Evolutionary conservation across 2,797 vertebrate species (phyloP).

Genomic region (Euthynnus affinis): DNA sequence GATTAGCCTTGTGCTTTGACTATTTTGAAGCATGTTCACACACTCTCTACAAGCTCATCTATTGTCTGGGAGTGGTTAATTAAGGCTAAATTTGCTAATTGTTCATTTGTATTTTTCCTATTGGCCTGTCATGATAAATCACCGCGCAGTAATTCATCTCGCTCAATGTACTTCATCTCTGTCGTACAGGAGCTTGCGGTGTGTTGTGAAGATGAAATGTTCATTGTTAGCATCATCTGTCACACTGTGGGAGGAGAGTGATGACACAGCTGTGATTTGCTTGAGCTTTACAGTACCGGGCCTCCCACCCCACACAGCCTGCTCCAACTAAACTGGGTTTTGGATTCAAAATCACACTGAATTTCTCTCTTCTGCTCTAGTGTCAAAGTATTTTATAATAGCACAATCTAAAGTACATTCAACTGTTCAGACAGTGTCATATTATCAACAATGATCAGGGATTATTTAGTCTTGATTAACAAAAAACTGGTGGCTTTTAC

Average conservation of each 20-base stretch:
- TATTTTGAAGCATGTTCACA: conserved; percentile 73
- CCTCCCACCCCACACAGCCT: background rate
- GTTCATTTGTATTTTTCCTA: conserved; percentile 85
- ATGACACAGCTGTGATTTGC: conserved; percentile 75
- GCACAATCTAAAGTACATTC: background rate
- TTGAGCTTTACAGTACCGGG: conserved; percentile 51
- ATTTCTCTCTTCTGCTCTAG: conserved; percentile 8
- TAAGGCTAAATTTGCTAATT: conserved; percentile 83
- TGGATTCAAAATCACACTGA: conserved; percentile 29
- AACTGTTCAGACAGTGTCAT: background rate
- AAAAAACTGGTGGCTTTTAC: background rate
- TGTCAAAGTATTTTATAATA: background rate
- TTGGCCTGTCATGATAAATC: conserved; percentile 82
- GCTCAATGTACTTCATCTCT: conserved; percentile 76
- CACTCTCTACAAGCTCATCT: conserved; percentile 74
- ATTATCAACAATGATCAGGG: background rate
- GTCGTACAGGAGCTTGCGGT: conserved; percentile 72
- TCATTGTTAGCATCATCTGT: conserved; percentile 81
- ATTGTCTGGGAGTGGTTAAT: conserved; percentile 79
- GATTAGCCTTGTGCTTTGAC: conserved; percentile 72
- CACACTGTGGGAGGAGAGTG: conserved; percentile 79
- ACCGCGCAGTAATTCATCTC: conserved; percentile 76
- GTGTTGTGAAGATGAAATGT: conserved; percentile 81
- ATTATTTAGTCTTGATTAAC: conserved; percentile 9
- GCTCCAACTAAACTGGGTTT: conserved; percentile 12